Percentiles rank a stretch among this genome's conserved stretches.
Conservation (phyloP, 1,140 invertebrate species). For the Leptinotarsa lineolata region DNA sequence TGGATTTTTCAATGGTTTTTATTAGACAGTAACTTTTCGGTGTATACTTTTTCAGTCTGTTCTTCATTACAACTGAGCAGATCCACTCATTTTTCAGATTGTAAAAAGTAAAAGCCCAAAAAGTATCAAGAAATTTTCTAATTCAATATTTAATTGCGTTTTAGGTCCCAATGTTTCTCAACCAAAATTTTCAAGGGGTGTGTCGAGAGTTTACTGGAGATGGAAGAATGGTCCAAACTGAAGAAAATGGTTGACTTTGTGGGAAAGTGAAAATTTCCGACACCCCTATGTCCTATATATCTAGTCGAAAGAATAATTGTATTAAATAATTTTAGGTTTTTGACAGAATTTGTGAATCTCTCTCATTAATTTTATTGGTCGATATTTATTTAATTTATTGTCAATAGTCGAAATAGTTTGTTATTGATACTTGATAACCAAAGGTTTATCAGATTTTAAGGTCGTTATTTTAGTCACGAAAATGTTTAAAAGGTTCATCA, state of each 20-base stretch:
- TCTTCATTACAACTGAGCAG: too few relatives aligned
- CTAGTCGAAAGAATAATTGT: slow-evolving; percentile 51
- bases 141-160: too few relatives aligned
- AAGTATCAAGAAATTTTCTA: too few relatives aligned
- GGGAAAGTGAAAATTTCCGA: slow-evolving; percentile 49
- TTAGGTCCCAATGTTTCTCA: slow-evolving; percentile 86
- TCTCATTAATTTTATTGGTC: slow-evolving; percentile 37
- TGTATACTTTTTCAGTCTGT: too few relatives aligned
- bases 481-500: slow-evolving; percentile 38
- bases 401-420: slow-evolving; percentile 13
- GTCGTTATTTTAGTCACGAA: slow-evolving; percentile 24
- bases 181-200: slow-evolving; percentile 89
- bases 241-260: slow-evolving; percentile 63
- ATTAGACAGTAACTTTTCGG: too few relatives aligned
- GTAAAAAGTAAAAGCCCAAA: too few relatives aligned
- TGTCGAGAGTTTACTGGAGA: slow-evolving; percentile 81
- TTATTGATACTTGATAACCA: slow-evolving; percentile 31
- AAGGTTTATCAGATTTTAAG: slow-evolving; percentile 27
- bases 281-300: slow-evolving; percentile 48
- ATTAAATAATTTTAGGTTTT: slow-evolving; percentile 44
- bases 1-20: too few relatives aligned
- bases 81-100: too few relatives aligned
- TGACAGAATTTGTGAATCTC: slow-evolving; percentile 44
- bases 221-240: slow-evolving; percentile 79
- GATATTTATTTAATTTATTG: slow-evolving; percentile 30